Conservation (phyloP, 2,113 vertebrate species). For the Verasper variegatus region DNA sequence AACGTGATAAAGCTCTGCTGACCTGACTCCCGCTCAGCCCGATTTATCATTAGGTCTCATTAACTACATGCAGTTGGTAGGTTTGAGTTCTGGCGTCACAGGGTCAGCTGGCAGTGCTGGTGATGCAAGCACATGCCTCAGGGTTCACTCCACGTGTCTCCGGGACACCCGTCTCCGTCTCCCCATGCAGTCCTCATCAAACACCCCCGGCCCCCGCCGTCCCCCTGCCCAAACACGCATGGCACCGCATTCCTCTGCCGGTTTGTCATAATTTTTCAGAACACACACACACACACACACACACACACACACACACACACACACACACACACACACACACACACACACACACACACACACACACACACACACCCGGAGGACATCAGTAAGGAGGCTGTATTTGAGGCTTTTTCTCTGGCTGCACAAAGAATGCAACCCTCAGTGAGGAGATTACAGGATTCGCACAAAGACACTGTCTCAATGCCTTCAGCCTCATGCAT, state of each 20-base stretch:
- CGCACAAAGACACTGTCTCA: constrained; percentile 72
- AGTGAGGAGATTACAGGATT: constrained; percentile 68
- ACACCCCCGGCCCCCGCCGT: constrained; percentile 11
- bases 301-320: background rate
- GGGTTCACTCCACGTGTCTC: constrained; percentile 33
- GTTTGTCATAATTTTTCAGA: constrained; percentile 56
- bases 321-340: constrained; percentile 26
- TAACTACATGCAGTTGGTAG: constrained; percentile 19
- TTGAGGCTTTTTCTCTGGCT: constrained; percentile 52
- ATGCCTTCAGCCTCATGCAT: constrained; percentile 48
- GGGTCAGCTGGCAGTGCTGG: constrained; percentile 40
- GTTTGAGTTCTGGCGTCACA: constrained; percentile 20
- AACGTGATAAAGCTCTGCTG: constrained; percentile 9
- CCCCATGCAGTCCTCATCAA: constrained; percentile 37
- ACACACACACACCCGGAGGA: constrained; percentile 35
- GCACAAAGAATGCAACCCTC: constrained; percentile 71
- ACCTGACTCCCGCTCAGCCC: constrained; percentile 16
- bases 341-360: constrained; percentile 2
- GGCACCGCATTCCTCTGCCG: constrained; percentile 54
- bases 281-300: constrained; percentile 22
- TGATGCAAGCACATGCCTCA: constrained; percentile 47
- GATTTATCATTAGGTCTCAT: constrained; percentile 47
- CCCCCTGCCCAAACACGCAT: constrained; percentile 37
- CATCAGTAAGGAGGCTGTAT: constrained; percentile 43
- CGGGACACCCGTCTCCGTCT: constrained; percentile 28